Evolutionary conservation across 1,140 invertebrate species (phyloP), one percentile per base, ranked within the genome.

Genomic region (Parasteatoda tepidariorum): DNA sequence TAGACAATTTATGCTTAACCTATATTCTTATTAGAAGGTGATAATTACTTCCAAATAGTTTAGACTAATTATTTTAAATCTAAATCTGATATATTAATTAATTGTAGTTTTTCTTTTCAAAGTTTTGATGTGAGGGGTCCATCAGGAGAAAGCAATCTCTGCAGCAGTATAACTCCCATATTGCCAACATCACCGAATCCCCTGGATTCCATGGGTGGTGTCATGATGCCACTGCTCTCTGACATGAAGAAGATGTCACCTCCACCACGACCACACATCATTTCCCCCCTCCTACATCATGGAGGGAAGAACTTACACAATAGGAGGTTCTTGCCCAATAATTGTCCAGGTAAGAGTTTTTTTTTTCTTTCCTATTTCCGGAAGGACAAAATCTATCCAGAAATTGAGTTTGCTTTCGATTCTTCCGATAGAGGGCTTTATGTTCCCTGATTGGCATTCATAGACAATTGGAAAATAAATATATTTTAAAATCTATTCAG

Each of bases 101-200:
- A 9, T 22, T 22, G 13, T 5, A 59, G 24, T 22, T 24, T 3
- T 22, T 59, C 24, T 22, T n/a, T 7, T 41, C 48, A 15, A 18
- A 74, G 76, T 26, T 81, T 81, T 38, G 76, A 81, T 0, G 76
- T 81, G 2, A 15, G 76, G 0, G 76, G 76, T 1, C 22, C 38
- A 15, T 68, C 62, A 9, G 66, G 76, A 3, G 76, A 81, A 2
- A 70, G n/a, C 18, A 61, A n/a, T 74, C n/a, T 75, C 11, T 81
- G 76, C 30, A 81, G 76, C 48, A 81, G 76, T 30, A 81, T 81
- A 13, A 81, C 76, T 22, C 76, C 74, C 2, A 78, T 78, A n/a
- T 11, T 78, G 34, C 74, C 74, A 7, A 18, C 22, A 3, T 6
- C 62, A 11, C 38, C 74, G 0, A 78, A 55, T 18, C 41, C 61